phyloP scores from a whole-genome alignment of 2,113 vertebrate species.

The Leucoraja erinaceus region DNA sequence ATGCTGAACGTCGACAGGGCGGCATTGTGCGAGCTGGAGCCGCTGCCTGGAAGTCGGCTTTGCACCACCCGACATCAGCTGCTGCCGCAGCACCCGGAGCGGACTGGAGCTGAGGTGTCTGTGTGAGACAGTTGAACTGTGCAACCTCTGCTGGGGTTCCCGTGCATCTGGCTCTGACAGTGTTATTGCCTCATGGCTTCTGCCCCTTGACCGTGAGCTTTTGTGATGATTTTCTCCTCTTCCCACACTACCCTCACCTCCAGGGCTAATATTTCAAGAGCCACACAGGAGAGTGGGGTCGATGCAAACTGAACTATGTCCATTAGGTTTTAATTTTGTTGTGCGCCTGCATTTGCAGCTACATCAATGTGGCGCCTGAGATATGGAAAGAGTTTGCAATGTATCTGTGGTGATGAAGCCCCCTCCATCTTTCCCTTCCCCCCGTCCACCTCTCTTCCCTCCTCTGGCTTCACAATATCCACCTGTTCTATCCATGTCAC shows the following conservation, averaged over 20 bases:
- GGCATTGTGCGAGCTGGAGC: neutral
- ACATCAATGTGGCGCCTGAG: neutral
- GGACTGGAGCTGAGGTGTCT: neutral
- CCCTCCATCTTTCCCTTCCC: neutral
- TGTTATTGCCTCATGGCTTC: neutral
- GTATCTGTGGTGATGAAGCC: neutral
- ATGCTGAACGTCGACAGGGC: neutral
- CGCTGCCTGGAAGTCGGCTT: neutral
- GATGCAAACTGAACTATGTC: neutral
- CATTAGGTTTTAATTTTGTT: neutral
- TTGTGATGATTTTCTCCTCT: neutral
- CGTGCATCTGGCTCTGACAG: too few species aligned
- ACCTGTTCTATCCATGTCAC: too few species aligned
- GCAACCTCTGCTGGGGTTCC: neutral
- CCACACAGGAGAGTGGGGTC: neutral
- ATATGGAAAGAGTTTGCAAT: neutral
- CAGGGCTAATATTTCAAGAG: neutral
- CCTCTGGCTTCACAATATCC: neutral
- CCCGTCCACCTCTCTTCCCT: too few species aligned
- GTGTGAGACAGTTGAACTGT: neutral
- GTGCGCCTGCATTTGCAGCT: neutral
- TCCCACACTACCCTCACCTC: neutral
- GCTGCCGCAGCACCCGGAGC: too few species aligned
- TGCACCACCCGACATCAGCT: neutral
- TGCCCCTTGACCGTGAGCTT: neutral